A percentile compares a stretch with the other conserved stretches of the same genome.
Evolutionary conservation across 2,113 vertebrate species (phyloP).

Genomic region (Cottus gobio): DNA sequence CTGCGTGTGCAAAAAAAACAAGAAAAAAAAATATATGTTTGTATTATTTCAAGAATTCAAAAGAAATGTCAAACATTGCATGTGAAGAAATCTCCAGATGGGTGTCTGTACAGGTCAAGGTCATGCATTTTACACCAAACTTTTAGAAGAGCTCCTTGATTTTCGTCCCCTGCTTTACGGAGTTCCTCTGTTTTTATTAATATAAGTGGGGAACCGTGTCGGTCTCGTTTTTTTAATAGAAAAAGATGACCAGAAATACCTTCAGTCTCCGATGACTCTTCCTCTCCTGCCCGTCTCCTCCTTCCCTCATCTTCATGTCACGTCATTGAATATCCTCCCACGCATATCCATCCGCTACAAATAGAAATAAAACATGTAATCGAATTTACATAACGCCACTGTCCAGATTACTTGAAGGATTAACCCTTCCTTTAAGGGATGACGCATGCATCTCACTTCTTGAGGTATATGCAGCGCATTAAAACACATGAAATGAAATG

Average conservation of each 20-base stretch:
- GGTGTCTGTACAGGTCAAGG: neutral
- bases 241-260: neutral
- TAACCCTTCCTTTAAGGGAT: neutral
- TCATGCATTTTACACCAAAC: neutral
- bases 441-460: neutral
- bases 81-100: neutral
- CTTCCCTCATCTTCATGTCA: neutral
- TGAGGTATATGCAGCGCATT: neutral
- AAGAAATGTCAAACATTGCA: neutral
- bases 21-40: neutral
- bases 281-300: neutral
- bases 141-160: neutral
- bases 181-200: slow-evolving; percentile 10
- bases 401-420: neutral
- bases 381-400: neutral
- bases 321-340: neutral
- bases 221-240: neutral
- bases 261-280: neutral
- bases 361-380: neutral
- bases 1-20: neutral
- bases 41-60: neutral
- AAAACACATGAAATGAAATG: neutral
- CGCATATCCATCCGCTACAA: neutral
- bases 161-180: neutral
- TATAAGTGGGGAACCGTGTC: slow-evolving; percentile 12